A percentile compares a stretch with the other conserved stretches of the same genome.
Conservation (phyloP, 2,113 vertebrate genomes). For the Xenopus tropicalis region DNA sequence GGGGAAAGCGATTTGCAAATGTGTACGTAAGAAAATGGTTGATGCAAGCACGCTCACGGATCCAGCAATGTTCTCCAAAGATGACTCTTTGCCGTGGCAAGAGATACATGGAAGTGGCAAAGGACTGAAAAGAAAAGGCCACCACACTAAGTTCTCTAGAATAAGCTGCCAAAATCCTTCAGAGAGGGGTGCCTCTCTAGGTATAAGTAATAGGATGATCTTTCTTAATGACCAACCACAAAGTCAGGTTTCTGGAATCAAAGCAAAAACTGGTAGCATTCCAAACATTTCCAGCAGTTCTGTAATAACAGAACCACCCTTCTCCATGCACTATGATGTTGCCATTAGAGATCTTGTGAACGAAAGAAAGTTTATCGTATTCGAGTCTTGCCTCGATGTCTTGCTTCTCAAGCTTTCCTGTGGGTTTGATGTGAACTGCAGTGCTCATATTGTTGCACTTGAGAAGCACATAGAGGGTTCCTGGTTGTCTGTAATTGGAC, state of each 20-base stretch:
- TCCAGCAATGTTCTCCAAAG: background rate
- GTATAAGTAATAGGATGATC: background rate
- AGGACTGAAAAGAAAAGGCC: no score
- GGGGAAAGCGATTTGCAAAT: no score
- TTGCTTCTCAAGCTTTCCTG: background rate
- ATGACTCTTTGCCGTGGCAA: background rate
- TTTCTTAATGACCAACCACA: background rate
- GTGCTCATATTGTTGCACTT: background rate
- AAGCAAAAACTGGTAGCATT: background rate
- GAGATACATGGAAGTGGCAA: no score
- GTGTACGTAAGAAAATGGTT: background rate
- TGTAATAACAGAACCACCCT: no score
- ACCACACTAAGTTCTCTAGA: no score
- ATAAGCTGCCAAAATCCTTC: no score
- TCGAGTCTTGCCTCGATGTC: slow-evolving; percentile 13
- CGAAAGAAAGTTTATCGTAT: slow-evolving; percentile 13
- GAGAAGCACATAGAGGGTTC: background rate
- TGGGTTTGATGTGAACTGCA: background rate
- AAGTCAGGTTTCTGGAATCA: background rate
- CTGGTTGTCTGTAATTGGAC: background rate
- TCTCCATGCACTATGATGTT: background rate
- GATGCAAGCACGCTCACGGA: background rate
- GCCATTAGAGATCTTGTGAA: background rate
- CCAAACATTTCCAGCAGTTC: no score
- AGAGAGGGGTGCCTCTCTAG: background rate